Evolutionary conservation across 2,113 vertebrate species (phyloP).

Genomic region (Gymnobelideus leadbeateri): DNA sequence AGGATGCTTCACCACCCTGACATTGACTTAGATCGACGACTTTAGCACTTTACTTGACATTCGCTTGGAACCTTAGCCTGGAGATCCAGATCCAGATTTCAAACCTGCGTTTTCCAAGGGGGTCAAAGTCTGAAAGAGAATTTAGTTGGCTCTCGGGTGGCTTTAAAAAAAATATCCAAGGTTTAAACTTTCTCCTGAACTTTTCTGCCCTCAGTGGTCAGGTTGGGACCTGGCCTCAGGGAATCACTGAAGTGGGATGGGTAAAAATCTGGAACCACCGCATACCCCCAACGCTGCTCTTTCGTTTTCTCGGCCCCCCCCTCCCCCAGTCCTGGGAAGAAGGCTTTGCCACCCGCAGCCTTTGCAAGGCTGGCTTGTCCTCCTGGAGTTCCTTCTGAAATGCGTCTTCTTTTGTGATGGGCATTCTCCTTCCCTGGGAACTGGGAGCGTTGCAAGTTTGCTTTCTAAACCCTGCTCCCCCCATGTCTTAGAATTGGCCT

Average conservation of each 20-base stretch:
- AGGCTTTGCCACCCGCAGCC: not conserved
- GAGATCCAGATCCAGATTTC: constrained; percentile 74
- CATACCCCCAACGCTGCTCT: constrained; percentile 58
- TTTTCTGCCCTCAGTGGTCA: constrained; percentile 70
- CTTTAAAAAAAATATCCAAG: not conserved
- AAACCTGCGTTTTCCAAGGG: constrained; percentile 78
- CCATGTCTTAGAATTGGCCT: constrained; percentile 6
- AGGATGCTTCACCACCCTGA: constrained; percentile 86
- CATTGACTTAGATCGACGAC: constrained; percentile 92
- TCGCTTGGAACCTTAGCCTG: constrained; percentile 83
- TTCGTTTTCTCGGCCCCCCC: not conserved
- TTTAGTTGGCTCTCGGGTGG: constrained; percentile 42
- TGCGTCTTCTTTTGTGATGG: constrained; percentile 35
- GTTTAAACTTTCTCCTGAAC: constrained; percentile 74
- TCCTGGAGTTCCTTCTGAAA: constrained; percentile 28
- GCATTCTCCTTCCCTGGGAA: constrained; percentile 52
- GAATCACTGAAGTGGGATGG: constrained; percentile 81
- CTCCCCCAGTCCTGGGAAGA: not conserved
- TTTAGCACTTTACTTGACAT: constrained; percentile 85
- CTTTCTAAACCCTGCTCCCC: constrained; percentile 41
- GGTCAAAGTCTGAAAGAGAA: constrained; percentile 80
- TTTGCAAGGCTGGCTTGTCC: not conserved
- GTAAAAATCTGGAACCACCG: constrained; percentile 75
- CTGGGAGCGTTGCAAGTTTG: constrained; percentile 54
- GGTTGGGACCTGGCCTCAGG: constrained; percentile 73